These are phyloP conservation scores for Plestiodon gilberti DNA, from an alignment of 2,113 vertebrate species.

Conservation along the genomic window DNA sequence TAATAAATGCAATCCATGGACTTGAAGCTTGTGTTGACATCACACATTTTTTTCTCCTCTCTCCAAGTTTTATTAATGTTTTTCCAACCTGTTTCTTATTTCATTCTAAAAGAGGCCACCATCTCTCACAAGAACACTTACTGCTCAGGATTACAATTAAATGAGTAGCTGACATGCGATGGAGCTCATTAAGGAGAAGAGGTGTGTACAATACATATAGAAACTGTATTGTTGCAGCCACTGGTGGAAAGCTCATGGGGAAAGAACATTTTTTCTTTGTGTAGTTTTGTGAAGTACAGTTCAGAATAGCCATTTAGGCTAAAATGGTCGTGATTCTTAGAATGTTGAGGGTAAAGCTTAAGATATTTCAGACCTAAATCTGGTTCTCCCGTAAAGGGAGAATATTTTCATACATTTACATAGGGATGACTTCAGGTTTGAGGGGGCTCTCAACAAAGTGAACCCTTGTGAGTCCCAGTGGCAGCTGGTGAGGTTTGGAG, in stretches of 20 bases:
- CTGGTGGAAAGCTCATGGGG: slow-evolving; percentile 27
- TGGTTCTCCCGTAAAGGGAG: too few relatives aligned
- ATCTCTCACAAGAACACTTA: slow-evolving; percentile 53
- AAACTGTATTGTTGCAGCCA: slow-evolving; percentile 39
- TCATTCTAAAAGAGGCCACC: slow-evolving; percentile 54
- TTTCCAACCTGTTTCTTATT: slow-evolving; percentile 75
- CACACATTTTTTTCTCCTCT: slow-evolving; percentile 55
- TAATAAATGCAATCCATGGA: slow-evolving; percentile 64
- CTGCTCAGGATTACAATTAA: slow-evolving; percentile 54
- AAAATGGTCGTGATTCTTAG: neutral
- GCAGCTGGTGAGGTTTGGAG: too few relatives aligned
- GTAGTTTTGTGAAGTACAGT: neutral
- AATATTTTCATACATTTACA: neutral
- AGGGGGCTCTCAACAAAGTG: too few relatives aligned
- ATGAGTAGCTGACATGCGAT: slow-evolving; percentile 39
- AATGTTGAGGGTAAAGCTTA: neutral
- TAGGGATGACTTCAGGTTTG: too few relatives aligned
- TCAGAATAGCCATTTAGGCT: neutral
- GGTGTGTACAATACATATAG: slow-evolving; percentile 15
- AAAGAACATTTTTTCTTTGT: neutral
- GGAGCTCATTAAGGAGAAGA: slow-evolving; percentile 27
- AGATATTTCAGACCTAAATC: neutral
- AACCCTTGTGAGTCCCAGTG: too few relatives aligned
- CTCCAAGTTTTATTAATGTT: slow-evolving; percentile 70
- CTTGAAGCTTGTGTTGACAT: slow-evolving; percentile 67